Evolutionary conservation across 2,113 vertebrate genomes (phyloP).

Genomic region (Erythrocercus mccallii): DNA sequence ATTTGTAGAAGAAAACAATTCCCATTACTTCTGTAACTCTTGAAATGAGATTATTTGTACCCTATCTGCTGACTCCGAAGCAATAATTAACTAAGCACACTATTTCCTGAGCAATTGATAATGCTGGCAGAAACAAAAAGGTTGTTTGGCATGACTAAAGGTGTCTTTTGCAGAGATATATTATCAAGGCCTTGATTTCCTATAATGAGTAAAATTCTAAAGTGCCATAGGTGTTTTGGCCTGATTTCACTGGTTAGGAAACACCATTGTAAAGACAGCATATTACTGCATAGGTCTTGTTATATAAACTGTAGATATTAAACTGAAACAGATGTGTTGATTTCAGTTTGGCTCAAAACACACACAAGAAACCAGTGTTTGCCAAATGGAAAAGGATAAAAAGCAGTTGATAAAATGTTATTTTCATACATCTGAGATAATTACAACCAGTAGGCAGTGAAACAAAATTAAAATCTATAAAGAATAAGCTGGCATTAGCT

Average conservation of each 20-base stretch:
- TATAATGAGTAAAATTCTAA: not conserved
- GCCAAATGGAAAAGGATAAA: constrained; percentile 59
- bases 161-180: not conserved
- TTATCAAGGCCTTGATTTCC: not conserved
- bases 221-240: constrained; percentile 6
- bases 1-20: constrained; percentile 23
- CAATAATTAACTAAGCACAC: constrained; percentile 17
- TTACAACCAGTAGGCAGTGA: constrained; percentile 54
- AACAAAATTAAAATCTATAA: constrained; percentile 59
- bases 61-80: not conserved
- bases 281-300: constrained; percentile 15
- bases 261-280: constrained; percentile 1
- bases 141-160: not conserved
- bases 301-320: constrained; percentile 28
- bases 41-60: not conserved
- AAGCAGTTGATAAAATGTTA: constrained; percentile 61
- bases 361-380: constrained; percentile 40
- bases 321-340: constrained; percentile 67
- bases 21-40: not conserved
- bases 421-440: constrained; percentile 64
- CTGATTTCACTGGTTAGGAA: constrained; percentile 14
- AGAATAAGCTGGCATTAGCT: constrained; percentile 32
- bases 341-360: constrained; percentile 61
- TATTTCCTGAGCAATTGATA: constrained; percentile 9
- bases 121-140: not conserved